phyloP scores from a whole-genome alignment of 2,888 invertebrate species.

The Crepidodera aurea region DNA sequence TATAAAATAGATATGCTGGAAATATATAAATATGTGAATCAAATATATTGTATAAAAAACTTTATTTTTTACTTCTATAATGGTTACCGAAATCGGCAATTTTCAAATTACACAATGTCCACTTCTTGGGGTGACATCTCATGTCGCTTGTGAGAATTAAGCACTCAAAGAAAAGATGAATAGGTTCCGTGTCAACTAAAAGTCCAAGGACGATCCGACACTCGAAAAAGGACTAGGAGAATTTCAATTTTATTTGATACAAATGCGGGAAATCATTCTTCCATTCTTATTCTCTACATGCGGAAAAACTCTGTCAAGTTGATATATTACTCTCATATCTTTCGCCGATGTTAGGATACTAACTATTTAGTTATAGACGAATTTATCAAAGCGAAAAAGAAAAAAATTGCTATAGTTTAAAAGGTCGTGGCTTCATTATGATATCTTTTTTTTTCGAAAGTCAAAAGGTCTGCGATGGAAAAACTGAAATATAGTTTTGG shows the following conservation, averaged over 20 bases:
- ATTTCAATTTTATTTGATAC: constrained; percentile 36
- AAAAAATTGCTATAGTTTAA: constrained; percentile 18
- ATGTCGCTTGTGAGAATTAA: constrained; percentile 10
- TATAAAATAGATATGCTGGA: no score
- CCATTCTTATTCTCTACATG: constrained; percentile 32
- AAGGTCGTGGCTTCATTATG: constrained; percentile 18
- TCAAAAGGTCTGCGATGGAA: constrained; percentile 10
- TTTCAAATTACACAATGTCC: no score
- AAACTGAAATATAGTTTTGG: no score
- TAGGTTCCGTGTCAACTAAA: constrained; percentile 27
- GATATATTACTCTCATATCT: constrained; percentile 28
- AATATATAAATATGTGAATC: no score
- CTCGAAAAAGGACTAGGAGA: constrained; percentile 31
- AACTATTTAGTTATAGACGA: constrained; percentile 28
- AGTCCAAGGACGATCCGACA: constrained; percentile 32
- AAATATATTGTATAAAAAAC: no score
- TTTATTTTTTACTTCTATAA: no score
- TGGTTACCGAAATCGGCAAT: no score
- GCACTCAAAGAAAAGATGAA: constrained; percentile 25
- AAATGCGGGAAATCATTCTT: constrained; percentile 31
- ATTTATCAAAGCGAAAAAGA: constrained; percentile 22
- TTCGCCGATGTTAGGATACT: constrained; percentile 24
- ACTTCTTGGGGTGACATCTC: no score
- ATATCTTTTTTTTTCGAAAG: constrained; percentile 1
- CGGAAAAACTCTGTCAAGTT: constrained; percentile 34